These are phyloP conservation scores for Cephonodes hylas DNA, from an alignment of 2,888 invertebrate species.

Conservation along the genomic window DNA sequence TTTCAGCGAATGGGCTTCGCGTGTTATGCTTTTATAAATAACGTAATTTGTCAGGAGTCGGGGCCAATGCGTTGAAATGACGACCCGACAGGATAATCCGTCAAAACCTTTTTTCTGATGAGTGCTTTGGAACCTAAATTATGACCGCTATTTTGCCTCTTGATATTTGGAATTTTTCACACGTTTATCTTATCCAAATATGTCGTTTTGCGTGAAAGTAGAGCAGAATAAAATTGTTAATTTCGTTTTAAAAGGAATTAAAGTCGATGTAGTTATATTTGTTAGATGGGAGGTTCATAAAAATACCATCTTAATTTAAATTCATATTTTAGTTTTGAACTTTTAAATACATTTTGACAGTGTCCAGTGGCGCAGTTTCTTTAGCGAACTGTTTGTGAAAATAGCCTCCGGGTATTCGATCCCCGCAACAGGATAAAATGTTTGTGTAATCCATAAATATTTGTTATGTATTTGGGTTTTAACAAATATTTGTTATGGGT, in stretches of 20 bases:
- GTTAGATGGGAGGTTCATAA: too few species aligned
- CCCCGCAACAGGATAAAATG: too few species aligned
- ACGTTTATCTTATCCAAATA: neutral
- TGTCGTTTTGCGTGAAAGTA: neutral
- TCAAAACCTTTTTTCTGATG: conserved; percentile 16
- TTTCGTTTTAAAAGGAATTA: neutral
- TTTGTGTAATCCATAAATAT: too few species aligned
- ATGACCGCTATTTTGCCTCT: conserved; percentile 12
- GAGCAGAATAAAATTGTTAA: neutral
- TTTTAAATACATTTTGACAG: too few species aligned
- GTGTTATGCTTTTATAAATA: conserved; percentile 16
- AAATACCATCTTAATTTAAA: too few species aligned
- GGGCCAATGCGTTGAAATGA: conserved; percentile 23
- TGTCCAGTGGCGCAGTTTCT: too few species aligned
- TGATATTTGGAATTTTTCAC: neutral
- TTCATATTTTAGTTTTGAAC: too few species aligned
- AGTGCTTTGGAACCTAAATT: conserved; percentile 14
- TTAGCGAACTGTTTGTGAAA: too few species aligned
- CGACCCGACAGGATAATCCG: conserved; percentile 16
- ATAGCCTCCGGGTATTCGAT: too few species aligned
- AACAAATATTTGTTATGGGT: too few species aligned
- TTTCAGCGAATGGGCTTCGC: neutral
- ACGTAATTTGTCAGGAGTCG: conserved; percentile 20
- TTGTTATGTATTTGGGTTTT: too few species aligned
- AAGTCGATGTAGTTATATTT: neutral